Base-by-base conservation (phyloP, 2,888 invertebrate genomes). In the Physocephala rufipes region DNA sequence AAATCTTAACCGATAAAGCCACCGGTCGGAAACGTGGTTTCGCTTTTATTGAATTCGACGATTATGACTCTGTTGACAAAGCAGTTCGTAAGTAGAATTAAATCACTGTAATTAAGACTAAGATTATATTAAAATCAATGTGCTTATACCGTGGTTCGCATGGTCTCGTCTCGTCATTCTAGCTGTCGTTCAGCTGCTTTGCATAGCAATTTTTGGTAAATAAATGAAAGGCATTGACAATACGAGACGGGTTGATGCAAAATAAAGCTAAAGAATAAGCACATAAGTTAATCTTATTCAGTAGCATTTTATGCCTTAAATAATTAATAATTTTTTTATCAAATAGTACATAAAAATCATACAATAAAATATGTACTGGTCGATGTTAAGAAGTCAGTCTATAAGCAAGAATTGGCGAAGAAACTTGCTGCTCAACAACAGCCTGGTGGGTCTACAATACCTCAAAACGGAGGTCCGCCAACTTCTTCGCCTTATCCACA, bases 21-120 rank as follows among this genome's bases (percentile, higher is more conserved):
- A 84, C 84, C 0, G 85, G 84, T 1, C 83, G 85, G 55, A 83
- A 82, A 45, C 81, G 84, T 12, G 84, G 85, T 28, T 84, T 85
- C 73, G 84, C 83, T 0, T 84, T 84, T 55, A 71, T 84, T 2
- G 84, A 84, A 71, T 84, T 83, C 59, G 81, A 82, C 70, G 81
- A 84, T 71, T 78, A 78, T 28, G 80, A 77, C 53, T 74, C 82
- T 5, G 83, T 84, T 24, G 83, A 81, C 12, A 82, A 82, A 72
- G 84, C 85, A 61, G 79, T 84, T 47, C 80, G 84, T 84, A 78
- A 76, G 81, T 78, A 49, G 58, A 19, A 24, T 47, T 12, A 16
- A 43, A 65, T n/a, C n/a, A 15, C 43, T 30, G 49, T 26, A 19
- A 19, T 45, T 24, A 24, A 13, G 26, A n/a, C 15, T 12, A 26